Percentiles rank a stretch among this genome's conserved stretches.
Evolutionary conservation across 2,888 invertebrate genomes (phyloP).

Genomic region (Amiota minor): DNA sequence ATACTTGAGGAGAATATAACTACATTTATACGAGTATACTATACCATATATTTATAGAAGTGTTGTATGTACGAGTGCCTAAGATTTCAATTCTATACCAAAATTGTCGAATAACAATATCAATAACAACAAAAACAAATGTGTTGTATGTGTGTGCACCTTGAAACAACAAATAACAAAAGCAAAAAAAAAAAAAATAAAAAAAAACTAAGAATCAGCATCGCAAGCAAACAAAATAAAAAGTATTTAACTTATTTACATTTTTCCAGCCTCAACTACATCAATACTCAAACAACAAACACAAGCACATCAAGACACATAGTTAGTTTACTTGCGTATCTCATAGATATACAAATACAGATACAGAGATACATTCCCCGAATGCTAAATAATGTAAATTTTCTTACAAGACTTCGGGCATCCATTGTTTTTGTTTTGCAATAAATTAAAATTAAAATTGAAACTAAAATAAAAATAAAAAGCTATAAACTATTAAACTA

Average conservation of each 20-base stretch:
- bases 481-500: background rate
- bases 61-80: background rate
- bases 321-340: background rate
- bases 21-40: background rate
- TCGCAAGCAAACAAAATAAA: constrained; percentile 1
- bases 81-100: constrained; percentile 19
- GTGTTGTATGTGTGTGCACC: background rate
- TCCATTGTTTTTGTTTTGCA: background rate
- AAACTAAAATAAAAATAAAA: background rate
- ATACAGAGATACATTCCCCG: background rate
- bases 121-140: constrained; percentile 20
- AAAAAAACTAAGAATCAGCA: constrained; percentile 20
- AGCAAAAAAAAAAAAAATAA: constrained; percentile 9
- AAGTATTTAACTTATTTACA: constrained; percentile 17
- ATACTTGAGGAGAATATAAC: constrained; percentile 1
- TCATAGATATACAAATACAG: constrained; percentile 6
- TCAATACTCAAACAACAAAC: background rate
- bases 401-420: too few species aligned
- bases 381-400: too few species aligned
- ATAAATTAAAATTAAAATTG: background rate
- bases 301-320: background rate
- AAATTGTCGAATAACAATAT: constrained; percentile 29
- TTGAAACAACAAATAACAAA: constrained; percentile 15
- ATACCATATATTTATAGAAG: constrained; percentile 3
- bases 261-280: constrained; percentile 13